A percentile compares a stretch with the other conserved stretches of the same genome.
These are phyloP conservation scores for Drosophila ustulata DNA, from an alignment of 2,888 invertebrate species.

Conservation along the genomic window DNA sequence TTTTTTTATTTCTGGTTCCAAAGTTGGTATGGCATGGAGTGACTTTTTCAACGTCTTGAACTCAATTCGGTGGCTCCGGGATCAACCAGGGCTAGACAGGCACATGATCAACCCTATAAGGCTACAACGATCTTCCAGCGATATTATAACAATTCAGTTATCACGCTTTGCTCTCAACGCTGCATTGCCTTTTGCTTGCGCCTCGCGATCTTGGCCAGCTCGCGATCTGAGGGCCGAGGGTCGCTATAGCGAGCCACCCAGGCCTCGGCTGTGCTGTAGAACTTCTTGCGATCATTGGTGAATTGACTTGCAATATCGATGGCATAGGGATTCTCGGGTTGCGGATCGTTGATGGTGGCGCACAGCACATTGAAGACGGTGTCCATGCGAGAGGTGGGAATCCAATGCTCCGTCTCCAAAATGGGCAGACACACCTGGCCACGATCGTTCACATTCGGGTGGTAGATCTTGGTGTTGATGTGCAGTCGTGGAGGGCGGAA, in stretches of 20 bases:
- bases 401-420: conserved; percentile 99
- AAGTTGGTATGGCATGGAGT: too few relatives aligned
- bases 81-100: too few relatives aligned
- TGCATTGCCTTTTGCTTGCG: conserved; percentile 29
- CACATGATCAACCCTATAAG: too few relatives aligned
- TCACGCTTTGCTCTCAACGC: neutral
- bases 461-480: conserved; percentile 99
- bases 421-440: conserved; percentile 99
- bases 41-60: too few relatives aligned
- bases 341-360: conserved; percentile 98
- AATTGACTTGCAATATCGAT: conserved; percentile 98
- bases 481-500: conserved; percentile 99
- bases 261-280: conserved; percentile 98
- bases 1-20: too few relatives aligned
- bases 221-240: conserved; percentile 92
- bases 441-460: conserved; percentile 99
- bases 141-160: too few relatives aligned
- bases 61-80: too few relatives aligned
- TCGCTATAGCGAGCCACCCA: conserved; percentile 98
- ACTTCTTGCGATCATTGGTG: conserved; percentile 97
- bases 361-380: conserved; percentile 99
- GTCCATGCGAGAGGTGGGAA: conserved; percentile 99
- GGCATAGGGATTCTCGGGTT: conserved; percentile 98
- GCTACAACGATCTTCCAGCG: too few relatives aligned
- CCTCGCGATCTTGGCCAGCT: conserved; percentile 42